A percentile compares a stretch with the other conserved stretches of the same genome.
These are phyloP conservation scores for Alexandromys fortis DNA, from an alignment of 2,113 vertebrate genomes.

Conservation along the genomic window DNA sequence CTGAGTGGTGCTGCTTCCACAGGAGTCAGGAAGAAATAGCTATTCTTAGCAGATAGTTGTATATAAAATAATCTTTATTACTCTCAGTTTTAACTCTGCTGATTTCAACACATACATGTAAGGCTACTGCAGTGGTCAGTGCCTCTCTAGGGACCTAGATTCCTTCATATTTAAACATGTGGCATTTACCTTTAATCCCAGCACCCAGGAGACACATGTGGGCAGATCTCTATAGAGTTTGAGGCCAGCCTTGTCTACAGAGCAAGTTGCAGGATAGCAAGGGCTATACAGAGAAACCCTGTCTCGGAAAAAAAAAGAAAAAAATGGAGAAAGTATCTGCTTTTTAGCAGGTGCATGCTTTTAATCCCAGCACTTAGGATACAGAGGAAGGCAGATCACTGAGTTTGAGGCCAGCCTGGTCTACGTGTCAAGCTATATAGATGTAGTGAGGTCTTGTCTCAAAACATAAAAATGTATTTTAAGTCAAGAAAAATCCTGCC, in stretches of 20 bases:
- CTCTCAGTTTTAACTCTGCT: background rate
- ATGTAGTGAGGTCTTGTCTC: background rate
- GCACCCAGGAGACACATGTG: background rate
- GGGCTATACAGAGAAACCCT: no score
- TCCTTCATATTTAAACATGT: background rate
- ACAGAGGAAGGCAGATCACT: background rate
- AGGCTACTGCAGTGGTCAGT: no score
- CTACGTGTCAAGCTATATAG: no score
- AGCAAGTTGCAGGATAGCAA: no score
- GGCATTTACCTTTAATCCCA: background rate
- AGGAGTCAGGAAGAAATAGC: background rate
- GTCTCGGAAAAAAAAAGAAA: no score
- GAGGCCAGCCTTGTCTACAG: no score
- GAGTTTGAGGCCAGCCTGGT: no score
- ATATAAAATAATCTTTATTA: background rate
- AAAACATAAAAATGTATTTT: background rate
- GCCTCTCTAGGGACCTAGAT: no score
- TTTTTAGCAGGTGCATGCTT: no score
- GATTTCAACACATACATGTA: background rate
- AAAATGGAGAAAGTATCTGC: no score
- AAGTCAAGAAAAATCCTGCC: background rate
- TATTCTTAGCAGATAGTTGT: background rate
- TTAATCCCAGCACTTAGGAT: background rate
- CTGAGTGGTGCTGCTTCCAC: fast-evolving
- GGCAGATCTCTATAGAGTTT: no score